These are phyloP conservation scores for Glyphotaelius pellucidus DNA, from an alignment of 2,888 invertebrate genomes.

Conservation along the genomic window DNA sequence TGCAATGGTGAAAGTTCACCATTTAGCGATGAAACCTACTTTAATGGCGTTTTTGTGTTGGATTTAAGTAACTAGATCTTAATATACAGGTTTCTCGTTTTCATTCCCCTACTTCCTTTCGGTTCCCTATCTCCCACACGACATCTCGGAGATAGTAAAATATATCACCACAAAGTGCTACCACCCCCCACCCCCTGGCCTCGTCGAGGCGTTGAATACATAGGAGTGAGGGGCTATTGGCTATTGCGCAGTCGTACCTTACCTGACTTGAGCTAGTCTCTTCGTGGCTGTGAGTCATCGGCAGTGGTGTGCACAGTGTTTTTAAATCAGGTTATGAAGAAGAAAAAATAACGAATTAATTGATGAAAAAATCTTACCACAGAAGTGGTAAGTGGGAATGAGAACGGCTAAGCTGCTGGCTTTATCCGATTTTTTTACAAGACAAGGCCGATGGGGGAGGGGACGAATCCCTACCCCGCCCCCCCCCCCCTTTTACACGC, in stretches of 20 bases:
- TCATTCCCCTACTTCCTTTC: background rate
- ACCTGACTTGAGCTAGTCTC: background rate
- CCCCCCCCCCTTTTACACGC: too few relatives aligned
- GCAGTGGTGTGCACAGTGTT: too few relatives aligned
- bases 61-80: background rate
- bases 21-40: background rate
- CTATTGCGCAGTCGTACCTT: background rate
- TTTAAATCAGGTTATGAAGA: too few relatives aligned
- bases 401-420: too few relatives aligned
- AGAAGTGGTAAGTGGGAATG: too few relatives aligned
- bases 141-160: background rate
- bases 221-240: background rate
- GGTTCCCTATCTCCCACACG: background rate
- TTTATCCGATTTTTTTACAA: too few relatives aligned
- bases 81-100: constrained; percentile 2
- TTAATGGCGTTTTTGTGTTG: background rate
- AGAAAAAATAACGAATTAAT: too few relatives aligned
- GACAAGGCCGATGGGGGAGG: too few relatives aligned
- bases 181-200: background rate
- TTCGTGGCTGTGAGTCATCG: background rate
- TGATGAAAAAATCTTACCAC: too few relatives aligned
- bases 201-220: background rate
- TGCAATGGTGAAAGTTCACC: background rate
- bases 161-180: background rate
- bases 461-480: too few relatives aligned